Base-by-base conservation (phyloP, 2,113 vertebrate genomes). In the Isurus oxyrinchus region DNA sequence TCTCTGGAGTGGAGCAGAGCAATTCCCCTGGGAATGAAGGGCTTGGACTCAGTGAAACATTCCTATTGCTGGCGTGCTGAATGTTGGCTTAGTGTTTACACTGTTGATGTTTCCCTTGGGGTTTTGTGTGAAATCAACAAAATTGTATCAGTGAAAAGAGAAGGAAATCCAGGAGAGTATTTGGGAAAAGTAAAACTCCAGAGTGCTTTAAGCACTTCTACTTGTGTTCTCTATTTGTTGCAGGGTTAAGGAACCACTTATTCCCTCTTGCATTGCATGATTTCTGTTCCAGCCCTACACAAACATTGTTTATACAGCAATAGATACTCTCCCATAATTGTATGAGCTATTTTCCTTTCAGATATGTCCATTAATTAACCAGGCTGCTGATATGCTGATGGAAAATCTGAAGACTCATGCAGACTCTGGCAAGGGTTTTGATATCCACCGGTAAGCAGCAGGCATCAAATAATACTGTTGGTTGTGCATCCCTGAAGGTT, bases 341-440 rank as follows among this genome's bases (percentile, higher is more conserved):
- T 61, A 57, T 8, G 2, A 91, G 55, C 31, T 4, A 96, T 97
- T 96, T 67, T 90, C 8, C 97, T 97, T 96, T 94, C 97, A 99
- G 99, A 98, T 99, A 99, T 98, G 96, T 96, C 99, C 98, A 0
- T 98, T 99, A 93, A 98, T 99, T 98, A 99, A 98, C 98, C 98
- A 98, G 96, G 98, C 98, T 96, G 98, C 98, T 7, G 97, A 98
- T 16, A 96, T 97, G 72, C 97, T 99, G 97, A 97, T 99, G 97
- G 97, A 96, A 96, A 99, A 99, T 97, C 97, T 99, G 97, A 97
- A 98, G 84, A 96, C 5, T 87, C 97, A 97, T 0, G 98, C 99
- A 40, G 98, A 98, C 97, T 98, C 98, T 4, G 98, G 98, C 76
- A 97, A 98, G 49, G 97, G 98, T 79, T 98, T 99, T 95, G 98